Evolutionary conservation across 2,797 vertebrate species (phyloP).

Genomic region (Neosalanx taihuensis): DNA sequence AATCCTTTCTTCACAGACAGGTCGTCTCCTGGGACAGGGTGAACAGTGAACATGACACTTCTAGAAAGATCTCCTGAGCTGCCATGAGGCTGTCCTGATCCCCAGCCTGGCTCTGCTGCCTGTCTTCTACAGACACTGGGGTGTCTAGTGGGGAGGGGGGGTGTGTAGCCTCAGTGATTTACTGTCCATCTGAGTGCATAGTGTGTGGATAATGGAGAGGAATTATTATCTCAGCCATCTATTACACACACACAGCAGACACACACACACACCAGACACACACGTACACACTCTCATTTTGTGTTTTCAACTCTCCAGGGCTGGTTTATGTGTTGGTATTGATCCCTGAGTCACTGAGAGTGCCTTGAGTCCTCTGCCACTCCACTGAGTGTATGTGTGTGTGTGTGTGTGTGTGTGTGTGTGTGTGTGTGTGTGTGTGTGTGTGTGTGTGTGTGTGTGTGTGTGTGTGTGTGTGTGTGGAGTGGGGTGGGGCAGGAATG

Average conservation of each 20-base stretch:
- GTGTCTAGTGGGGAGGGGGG: too few species aligned
- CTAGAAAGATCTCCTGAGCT: neutral
- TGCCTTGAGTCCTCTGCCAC: neutral
- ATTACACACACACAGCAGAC: conserved; percentile 23
- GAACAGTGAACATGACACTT: neutral
- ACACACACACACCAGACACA: neutral
- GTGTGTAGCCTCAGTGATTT: conserved; percentile 26
- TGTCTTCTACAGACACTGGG: neutral
- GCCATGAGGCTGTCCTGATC: neutral
- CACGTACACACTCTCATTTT: neutral
- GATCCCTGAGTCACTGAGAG: neutral
- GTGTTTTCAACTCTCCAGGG: too few species aligned
- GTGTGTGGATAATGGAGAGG: conserved; percentile 34
- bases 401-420: neutral
- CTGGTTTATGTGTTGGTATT: too few species aligned
- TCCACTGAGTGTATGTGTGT: neutral
- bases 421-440: neutral
- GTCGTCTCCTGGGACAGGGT: neutral
- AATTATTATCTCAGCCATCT: conserved; percentile 37
- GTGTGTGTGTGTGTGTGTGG: neutral
- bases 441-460: neutral
- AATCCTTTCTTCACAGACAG: neutral
- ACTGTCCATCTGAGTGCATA: conserved; percentile 23
- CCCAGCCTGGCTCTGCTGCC: neutral
- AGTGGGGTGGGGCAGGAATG: too few species aligned